phyloP scores from a whole-genome alignment of 2,888 invertebrate genomes.

The Penaeus monodon region DNA sequence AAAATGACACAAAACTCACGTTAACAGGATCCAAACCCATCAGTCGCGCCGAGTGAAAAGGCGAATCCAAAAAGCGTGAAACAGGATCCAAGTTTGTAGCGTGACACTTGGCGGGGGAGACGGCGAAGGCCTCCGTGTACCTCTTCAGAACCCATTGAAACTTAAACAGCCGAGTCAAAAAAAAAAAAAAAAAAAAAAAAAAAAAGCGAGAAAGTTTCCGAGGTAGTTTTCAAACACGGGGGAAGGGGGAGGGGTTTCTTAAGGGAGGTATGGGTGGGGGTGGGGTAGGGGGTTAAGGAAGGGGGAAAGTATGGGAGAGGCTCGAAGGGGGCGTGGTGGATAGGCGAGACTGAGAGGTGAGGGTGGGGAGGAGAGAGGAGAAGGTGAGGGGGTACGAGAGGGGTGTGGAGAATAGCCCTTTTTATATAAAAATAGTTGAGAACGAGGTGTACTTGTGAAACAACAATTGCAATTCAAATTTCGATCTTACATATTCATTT shows the following conservation, averaged over 20 bases:
- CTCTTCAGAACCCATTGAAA: not conserved
- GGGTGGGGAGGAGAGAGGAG: too few relatives aligned
- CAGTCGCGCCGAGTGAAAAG: conserved; percentile 26
- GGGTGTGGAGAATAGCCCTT: not conserved
- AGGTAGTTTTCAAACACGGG: too few relatives aligned
- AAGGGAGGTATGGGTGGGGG: too few relatives aligned
- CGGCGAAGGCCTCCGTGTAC: too few relatives aligned
- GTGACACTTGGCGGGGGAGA: not conserved
- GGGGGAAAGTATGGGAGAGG: too few relatives aligned
- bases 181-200: not conserved
- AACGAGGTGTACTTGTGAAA: not conserved
- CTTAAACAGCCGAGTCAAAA: not conserved
- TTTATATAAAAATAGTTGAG: not conserved
- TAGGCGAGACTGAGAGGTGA: too few relatives aligned
- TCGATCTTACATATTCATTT: too few relatives aligned
- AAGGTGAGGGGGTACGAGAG: not conserved
- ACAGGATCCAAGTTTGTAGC: conserved; percentile 19
- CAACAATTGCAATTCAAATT: too few relatives aligned
- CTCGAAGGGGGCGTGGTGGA: too few relatives aligned
- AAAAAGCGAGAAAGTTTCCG: too few relatives aligned
- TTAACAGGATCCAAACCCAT: conserved; percentile 38
- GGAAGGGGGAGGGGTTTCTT: too few relatives aligned
- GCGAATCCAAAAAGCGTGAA: conserved; percentile 35
- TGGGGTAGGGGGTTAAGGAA: too few relatives aligned
- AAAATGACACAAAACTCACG: not conserved